Conservation (phyloP, 2,797 vertebrate genomes). For the Pyrrhura leucotis region DNA sequence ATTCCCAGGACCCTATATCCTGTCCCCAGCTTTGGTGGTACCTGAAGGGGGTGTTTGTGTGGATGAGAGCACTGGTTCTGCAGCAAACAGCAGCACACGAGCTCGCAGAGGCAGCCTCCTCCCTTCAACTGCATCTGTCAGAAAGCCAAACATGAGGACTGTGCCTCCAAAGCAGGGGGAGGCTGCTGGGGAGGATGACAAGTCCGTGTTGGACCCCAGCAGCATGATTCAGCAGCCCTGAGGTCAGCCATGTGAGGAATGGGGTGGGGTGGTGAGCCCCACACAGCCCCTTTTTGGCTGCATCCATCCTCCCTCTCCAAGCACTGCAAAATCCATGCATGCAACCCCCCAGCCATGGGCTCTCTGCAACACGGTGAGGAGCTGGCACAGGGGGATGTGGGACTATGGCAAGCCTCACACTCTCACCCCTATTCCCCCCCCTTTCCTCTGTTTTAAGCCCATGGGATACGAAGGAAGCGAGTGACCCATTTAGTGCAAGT, state of each 20-base stretch:
- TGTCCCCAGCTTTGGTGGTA: neutral
- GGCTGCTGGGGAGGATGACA: neutral
- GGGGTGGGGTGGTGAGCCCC: neutral
- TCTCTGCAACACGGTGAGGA: neutral
- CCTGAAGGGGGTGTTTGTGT: neutral
- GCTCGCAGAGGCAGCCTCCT: neutral
- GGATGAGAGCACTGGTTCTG: neutral
- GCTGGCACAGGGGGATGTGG: neutral
- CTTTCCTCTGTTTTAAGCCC: slow-evolving; percentile 42
- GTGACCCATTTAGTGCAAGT: slow-evolving; percentile 72
- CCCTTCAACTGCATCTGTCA: neutral
- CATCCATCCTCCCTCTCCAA: fast-evolving
- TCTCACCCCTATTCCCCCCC: slow-evolving; percentile 21
- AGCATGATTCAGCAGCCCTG: slow-evolving; percentile 30
- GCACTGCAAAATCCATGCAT: fast-evolving
- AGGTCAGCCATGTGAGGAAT: neutral
- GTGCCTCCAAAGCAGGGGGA: neutral
- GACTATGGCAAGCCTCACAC: neutral
- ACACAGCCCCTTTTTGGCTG: fast-evolving
- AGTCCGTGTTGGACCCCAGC: neutral
- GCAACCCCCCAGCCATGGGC: neutral
- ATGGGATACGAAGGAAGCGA: slow-evolving; percentile 69
- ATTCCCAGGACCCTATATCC: neutral
- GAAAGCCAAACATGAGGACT: neutral
- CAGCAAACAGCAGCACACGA: fast-evolving